Evolutionary conservation across 1,140 invertebrate species (phyloP), one percentile per base, ranked within the genome.

Genomic region (Lepeophtheirus salmonis): DNA sequence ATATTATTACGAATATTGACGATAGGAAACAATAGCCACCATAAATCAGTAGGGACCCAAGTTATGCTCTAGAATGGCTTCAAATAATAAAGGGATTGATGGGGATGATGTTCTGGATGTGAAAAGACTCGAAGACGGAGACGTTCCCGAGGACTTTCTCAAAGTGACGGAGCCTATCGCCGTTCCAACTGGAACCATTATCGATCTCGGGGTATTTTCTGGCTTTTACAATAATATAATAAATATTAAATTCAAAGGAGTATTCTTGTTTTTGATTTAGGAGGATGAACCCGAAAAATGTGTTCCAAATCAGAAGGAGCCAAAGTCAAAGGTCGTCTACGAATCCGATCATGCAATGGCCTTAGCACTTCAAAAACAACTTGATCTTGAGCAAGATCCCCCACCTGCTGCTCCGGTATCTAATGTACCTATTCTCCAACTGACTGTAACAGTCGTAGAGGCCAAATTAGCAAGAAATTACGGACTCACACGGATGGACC

Each of bases 401-500:
- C 20, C 23, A n/a, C 22, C 17, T 3, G 55, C 26, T 14, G 55
- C 26, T 3, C 17, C 26, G 22, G 26, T 21, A 2, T 25, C 23
- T 21, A 22, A 17, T 4, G 17, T 17, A 6, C n/a, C 24, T 14
- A 17, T 17, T 23, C 21, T 20, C 2, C 23, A 24, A 18, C 57
- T 60, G 3, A 60, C 57, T 24, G 49, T 60, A 16, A 60, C 57
- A n/a, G 57, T 60, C 18, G 57, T 50, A 21, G 57, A 60, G 23
- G 57, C 57, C 18, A 50, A 60, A 50, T 60, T 60, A 23, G 30
- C 57, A 16, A 12, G 25, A 74, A 97, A 96, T 72, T 97, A 97
- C 80, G 91, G 92, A 26, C 76, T 97, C 64, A 87, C 88, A 1
- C 77, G 86, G 63, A 97, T 96, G 91, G 90, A 96, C 74, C 90